Evolutionary conservation across 1,140 invertebrate genomes (phyloP).

Genomic region (Nasonia vitripennis): DNA sequence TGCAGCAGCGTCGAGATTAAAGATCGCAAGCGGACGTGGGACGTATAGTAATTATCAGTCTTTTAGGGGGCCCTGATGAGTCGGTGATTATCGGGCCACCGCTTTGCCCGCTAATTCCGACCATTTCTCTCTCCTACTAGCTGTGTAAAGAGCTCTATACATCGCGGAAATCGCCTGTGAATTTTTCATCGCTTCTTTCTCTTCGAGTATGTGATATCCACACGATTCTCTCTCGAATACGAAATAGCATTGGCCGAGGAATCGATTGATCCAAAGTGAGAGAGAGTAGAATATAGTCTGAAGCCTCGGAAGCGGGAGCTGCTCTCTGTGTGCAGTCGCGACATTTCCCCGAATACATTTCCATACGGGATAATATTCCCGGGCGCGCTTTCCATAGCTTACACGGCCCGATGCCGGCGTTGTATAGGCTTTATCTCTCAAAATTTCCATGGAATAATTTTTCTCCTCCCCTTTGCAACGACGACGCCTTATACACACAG

Average conservation of each 20-base stretch:
- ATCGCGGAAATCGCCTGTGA: not conserved
- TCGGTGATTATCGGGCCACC: not conserved
- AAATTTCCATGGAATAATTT: slow-evolving; percentile 52
- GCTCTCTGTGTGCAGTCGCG: not conserved
- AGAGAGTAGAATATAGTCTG: not conserved
- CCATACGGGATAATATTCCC: slow-evolving; percentile 27
- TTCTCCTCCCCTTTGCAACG: slow-evolving; percentile 25
- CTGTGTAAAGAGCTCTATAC: too few relatives aligned
- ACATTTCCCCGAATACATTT: slow-evolving; percentile 43
- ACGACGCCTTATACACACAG: slow-evolving; percentile 23
- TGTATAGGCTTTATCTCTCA: slow-evolving; percentile 42
- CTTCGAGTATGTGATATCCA: too few relatives aligned
- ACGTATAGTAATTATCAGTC: not conserved
- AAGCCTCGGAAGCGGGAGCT: not conserved
- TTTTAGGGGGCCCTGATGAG: not conserved
- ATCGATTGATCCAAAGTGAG: slow-evolving; percentile 10
- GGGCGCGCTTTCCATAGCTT: slow-evolving; percentile 34
- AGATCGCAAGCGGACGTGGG: not conserved
- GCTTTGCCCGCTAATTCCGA: not conserved
- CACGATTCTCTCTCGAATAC: not conserved
- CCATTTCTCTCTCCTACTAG: too few relatives aligned
- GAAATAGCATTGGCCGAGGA: slow-evolving; percentile 22
- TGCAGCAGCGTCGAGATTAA: not conserved
- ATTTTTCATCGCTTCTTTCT: not conserved
- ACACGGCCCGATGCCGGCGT: slow-evolving; percentile 1